These are phyloP conservation scores for Candoia aspera DNA, from an alignment of 2,113 vertebrate genomes.

Conservation along the genomic window DNA sequence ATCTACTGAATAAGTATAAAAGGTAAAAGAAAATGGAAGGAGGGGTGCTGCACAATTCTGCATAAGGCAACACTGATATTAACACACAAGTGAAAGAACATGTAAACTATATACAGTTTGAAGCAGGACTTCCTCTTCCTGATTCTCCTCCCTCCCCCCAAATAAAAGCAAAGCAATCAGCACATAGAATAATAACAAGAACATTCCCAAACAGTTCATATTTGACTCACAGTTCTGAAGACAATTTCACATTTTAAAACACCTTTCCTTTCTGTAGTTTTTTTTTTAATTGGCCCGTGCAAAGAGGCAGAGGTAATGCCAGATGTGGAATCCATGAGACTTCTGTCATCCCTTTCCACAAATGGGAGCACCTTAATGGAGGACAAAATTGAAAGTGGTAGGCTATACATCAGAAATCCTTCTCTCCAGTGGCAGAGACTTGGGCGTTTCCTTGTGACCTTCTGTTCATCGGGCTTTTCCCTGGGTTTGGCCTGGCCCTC, in stretches of 20 bases:
- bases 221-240: slow-evolving; percentile 53
- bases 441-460: fast-evolving
- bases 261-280: slow-evolving; percentile 36
- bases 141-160: slow-evolving; percentile 27
- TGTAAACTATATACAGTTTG: slow-evolving; percentile 79
- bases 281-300: slow-evolving; percentile 25
- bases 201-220: slow-evolving; percentile 4
- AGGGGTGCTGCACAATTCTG: slow-evolving; percentile 67
- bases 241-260: slow-evolving; percentile 46
- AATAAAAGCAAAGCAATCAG: slow-evolving; percentile 41
- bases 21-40: slow-evolving; percentile 49
- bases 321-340: neutral
- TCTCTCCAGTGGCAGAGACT: slow-evolving; percentile 12
- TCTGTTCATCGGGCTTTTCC: neutral
- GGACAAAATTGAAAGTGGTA: slow-evolving; percentile 19
- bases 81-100: slow-evolving; percentile 64
- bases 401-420: neutral
- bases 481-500: slow-evolving; percentile 54
- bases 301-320: slow-evolving; percentile 42
- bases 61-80: slow-evolving; percentile 74
- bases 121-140: slow-evolving; percentile 55
- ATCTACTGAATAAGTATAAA: slow-evolving; percentile 47
- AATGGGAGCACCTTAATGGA: slow-evolving; percentile 47
- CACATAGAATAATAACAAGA: neutral
- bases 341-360: slow-evolving; percentile 27